Base-by-base conservation (phyloP, 2,888 invertebrate genomes). In the Cactoblastis cactorum region DNA sequence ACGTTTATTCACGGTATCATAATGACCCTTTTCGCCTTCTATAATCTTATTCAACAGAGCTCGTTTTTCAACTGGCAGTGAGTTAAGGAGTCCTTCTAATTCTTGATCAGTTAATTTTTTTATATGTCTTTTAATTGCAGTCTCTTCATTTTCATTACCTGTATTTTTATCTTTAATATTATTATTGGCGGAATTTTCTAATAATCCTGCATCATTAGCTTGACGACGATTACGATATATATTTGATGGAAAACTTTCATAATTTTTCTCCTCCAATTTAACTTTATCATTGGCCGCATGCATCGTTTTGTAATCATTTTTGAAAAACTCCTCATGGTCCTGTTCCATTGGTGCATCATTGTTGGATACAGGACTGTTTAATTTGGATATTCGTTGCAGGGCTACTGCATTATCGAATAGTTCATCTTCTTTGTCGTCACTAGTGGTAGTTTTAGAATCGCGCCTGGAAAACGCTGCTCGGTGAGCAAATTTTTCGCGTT, bases 21-120 rank as follows among this genome's bases (percentile, higher is more conserved):
- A 56, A 38, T 45, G 51, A 17, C 52, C 61, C 17, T 72, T 58
- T 17, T 77, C 75, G 28, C 50, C 63, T 12, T 76, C 79, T 22
- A 89, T 84, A 2, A 88, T 83, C 63, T 78, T 81, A 59, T 80
- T 82, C 34, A 89, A 68, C 2, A 89, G 67, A 18, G 67, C 65
- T 59, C 73, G 75, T 71, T 88, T 88, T 51, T 88, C 86, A 45
- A 78, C 81, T 0, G 86, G 73, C 4, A 89, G 67, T 11, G 85
- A 82, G 58, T 71, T 77, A 1, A 87, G 61, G 39, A 88, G 64
- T 55, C 85, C 82, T 61, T 86, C 75, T 48, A 87, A 64, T 64
- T 89, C 87, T 39, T 74, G 68, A 48, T 63, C 74, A 12, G 84
- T 77, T 35, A 88, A 67, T 55, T 83, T 84, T 67, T 80, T 81